A percentile compares a stretch with the other conserved stretches of the same genome.
Evolutionary conservation across 2,113 vertebrate species (phyloP).

Genomic region (Physeter macrocephalus): DNA sequence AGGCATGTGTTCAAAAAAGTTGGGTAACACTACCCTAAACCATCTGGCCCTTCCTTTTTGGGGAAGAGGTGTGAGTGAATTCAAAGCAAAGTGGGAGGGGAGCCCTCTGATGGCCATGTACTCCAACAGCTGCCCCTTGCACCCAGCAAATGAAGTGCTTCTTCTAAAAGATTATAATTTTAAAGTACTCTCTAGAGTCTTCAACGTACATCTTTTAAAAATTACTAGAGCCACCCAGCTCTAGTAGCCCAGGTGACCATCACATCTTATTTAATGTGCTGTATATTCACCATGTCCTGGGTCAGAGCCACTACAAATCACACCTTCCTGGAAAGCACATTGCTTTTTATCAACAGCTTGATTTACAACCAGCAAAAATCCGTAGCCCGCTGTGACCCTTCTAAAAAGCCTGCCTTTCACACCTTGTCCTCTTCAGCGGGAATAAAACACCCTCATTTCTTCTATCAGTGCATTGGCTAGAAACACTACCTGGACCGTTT

Average conservation of each 20-base stretch:
- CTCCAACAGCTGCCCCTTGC: neutral
- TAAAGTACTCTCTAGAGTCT: constrained; percentile 15
- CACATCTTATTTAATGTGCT: constrained; percentile 11
- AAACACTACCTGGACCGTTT: neutral
- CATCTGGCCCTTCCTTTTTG: neutral
- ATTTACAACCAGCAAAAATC: constrained; percentile 47
- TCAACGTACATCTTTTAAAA: neutral
- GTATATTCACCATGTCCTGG: neutral
- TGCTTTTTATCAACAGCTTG: constrained; percentile 56
- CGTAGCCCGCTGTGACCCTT: constrained; percentile 35
- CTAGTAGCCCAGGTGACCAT: neutral
- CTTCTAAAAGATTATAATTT: constrained; percentile 9
- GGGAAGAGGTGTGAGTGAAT: neutral
- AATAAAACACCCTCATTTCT: constrained; percentile 36
- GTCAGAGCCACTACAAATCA: constrained; percentile 18
- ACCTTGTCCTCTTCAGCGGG: neutral
- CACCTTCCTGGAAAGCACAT: constrained; percentile 43
- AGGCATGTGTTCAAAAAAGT: neutral
- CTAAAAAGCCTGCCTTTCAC: constrained; percentile 19
- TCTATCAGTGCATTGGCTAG: neutral
- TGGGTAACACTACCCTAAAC: neutral
- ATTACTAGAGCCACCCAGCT: neutral
- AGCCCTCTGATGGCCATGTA: neutral
- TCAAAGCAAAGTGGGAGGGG: neutral
- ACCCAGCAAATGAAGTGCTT: neutral